phyloP scores from a whole-genome alignment of 64 coral and sea anemone genomes.

The Dendrophyllia cribrosa region DNA sequence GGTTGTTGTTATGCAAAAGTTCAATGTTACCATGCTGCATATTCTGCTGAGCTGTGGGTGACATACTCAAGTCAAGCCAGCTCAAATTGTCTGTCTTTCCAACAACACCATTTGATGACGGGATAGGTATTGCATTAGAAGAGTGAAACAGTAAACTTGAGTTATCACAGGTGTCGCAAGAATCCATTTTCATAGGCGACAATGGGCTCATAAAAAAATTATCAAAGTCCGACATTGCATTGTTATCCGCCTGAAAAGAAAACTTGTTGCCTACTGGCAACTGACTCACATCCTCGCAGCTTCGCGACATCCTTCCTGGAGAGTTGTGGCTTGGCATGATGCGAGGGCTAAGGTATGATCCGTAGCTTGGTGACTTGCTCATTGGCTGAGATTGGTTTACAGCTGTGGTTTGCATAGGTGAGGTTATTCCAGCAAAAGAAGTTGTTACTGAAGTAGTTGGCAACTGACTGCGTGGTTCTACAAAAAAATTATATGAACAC shows the following conservation, averaged over 20 bases:
- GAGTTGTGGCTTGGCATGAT: background rate
- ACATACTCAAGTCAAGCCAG: constrained; percentile 69
- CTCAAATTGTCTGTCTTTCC: constrained; percentile 49
- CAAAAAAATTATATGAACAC: background rate
- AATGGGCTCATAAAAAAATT: constrained; percentile 55
- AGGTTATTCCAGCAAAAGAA: constrained; percentile 11
- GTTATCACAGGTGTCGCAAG: constrained; percentile 23
- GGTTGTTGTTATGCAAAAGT: constrained; percentile 43
- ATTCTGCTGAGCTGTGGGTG: constrained; percentile 20
- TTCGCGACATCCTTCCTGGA: constrained; percentile 57
- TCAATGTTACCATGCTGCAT: background rate
- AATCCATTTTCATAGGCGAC: constrained; percentile 72
- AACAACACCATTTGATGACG: background rate
- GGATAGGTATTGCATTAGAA: constrained; percentile 66
- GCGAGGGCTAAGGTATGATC: constrained; percentile 14
- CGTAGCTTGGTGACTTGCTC: constrained; percentile 54
- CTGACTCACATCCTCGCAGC: constrained; percentile 67
- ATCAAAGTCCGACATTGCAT: constrained; percentile 39
- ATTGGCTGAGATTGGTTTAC: background rate
- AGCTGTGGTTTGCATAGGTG: background rate
- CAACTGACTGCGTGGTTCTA: constrained; percentile 5
- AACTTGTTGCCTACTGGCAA: constrained; percentile 22
- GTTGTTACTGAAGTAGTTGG: background rate
- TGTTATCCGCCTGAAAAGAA: background rate
- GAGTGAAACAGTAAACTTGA: constrained; percentile 16